A percentile compares a stretch with the other conserved stretches of the same genome.
phyloP scores from a whole-genome alignment of 2,113 vertebrate species.

The Gavia stellata region DNA sequence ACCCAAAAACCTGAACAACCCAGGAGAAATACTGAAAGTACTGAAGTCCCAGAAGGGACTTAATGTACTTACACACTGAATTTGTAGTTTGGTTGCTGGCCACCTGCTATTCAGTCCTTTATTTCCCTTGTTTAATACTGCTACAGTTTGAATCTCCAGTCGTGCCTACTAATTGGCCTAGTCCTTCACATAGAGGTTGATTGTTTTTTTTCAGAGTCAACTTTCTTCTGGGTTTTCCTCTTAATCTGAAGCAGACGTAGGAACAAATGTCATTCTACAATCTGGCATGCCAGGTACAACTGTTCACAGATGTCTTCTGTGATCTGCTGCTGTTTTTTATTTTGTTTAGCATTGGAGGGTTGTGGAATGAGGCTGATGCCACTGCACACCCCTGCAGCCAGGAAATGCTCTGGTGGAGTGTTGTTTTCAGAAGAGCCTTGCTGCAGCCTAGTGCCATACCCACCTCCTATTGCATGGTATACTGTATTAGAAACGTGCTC shows the following conservation, averaged over 20 bases:
- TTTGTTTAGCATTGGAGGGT: neutral
- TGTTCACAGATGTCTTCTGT: neutral
- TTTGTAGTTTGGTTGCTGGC: neutral
- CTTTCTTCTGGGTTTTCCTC: neutral
- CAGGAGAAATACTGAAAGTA: neutral
- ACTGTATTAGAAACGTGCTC: neutral
- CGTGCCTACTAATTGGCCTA: neutral
- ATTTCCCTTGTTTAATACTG: neutral
- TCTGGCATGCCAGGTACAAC: neutral
- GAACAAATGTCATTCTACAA: neutral
- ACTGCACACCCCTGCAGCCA: neutral
- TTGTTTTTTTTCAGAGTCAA: neutral
- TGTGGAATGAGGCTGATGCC: neutral
- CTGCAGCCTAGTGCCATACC: neutral
- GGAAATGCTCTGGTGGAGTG: neutral
- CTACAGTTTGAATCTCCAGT: neutral
- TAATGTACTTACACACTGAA: neutral
- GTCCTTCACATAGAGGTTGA: neutral
- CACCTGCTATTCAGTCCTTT: neutral
- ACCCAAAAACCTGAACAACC: neutral
- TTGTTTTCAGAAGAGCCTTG: neutral
- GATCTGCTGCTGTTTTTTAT: neutral
- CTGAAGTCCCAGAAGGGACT: neutral
- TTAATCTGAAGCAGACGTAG: neutral
- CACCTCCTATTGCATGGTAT: neutral